Evolutionary conservation across 1,140 invertebrate species (phyloP).

Genomic region (Tachypleus tridentatus): DNA sequence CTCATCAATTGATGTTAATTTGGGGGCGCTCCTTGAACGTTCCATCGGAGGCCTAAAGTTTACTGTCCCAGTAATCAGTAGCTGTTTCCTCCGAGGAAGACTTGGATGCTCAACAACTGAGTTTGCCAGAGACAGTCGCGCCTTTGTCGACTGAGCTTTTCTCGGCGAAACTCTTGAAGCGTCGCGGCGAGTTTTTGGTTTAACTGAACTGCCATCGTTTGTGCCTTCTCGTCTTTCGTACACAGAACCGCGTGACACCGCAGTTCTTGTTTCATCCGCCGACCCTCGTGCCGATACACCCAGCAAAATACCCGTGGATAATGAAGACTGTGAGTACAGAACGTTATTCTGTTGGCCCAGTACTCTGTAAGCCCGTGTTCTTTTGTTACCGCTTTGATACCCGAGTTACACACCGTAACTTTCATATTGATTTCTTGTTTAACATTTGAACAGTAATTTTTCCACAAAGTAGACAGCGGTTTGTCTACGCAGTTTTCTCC

Average conservation of each 20-base stretch:
- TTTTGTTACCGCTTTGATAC: conserved; percentile 88
- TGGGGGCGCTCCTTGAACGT: conserved; percentile 87
- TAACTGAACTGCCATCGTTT: conserved; percentile 56
- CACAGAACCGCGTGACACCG: conserved; percentile 95
- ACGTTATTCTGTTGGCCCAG: conserved; percentile 88
- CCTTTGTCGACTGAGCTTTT: conserved; percentile 85
- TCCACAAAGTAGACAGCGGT: conserved; percentile 87
- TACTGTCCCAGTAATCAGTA: conserved; percentile 52
- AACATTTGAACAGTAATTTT: conserved; percentile 82
- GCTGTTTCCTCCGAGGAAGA: conserved; percentile 38
- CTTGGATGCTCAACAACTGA: conserved; percentile 30
- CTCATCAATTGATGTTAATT: conserved; percentile 86
- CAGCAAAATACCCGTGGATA: conserved; percentile 82
- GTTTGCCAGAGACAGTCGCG: conserved; percentile 67
- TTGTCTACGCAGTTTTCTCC: conserved; percentile 95
- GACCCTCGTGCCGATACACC: conserved; percentile 78
- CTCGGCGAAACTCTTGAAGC: conserved; percentile 82
- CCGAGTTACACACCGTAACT: conserved; percentile 41
- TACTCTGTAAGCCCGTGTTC: conserved; percentile 97
- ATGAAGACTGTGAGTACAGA: conserved; percentile 70
- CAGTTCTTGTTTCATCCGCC: conserved; percentile 87
- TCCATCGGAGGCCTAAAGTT: conserved; percentile 75
- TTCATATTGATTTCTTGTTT: conserved; percentile 93
- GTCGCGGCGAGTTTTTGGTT: conserved; percentile 61
- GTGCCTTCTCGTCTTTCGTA: conserved; percentile 59